Percentiles rank a stretch among this genome's conserved stretches.
Evolutionary conservation across 2,888 invertebrate genomes (phyloP).

Genomic region (Atethmia centrago): DNA sequence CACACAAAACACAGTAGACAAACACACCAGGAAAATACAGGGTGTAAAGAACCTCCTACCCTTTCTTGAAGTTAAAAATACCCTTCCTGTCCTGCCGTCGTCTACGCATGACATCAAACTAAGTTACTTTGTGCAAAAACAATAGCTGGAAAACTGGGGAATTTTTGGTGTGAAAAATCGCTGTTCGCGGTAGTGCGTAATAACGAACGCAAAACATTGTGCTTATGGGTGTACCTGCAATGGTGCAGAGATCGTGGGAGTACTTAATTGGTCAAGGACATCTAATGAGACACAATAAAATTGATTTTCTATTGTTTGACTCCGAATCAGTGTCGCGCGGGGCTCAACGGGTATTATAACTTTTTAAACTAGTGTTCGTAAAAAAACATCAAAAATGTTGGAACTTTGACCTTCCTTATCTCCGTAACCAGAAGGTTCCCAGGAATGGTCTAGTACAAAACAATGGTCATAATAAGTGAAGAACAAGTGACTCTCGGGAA

Average conservation of each 20-base stretch:
- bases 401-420: background rate
- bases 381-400: too few species aligned
- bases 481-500: background rate
- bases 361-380: too few species aligned
- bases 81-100: background rate
- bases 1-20: background rate
- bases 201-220: background rate
- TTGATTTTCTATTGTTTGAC: too few species aligned
- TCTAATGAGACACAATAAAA: too few species aligned
- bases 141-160: background rate
- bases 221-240: background rate
- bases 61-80: background rate
- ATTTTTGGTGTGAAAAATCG: background rate
- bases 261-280: too few species aligned
- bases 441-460: background rate
- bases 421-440: background rate
- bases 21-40: background rate
- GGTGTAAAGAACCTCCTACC: background rate
- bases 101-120: background rate
- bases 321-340: too few species aligned
- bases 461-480: background rate
- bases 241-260: background rate
- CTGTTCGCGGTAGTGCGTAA: background rate
- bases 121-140: background rate
- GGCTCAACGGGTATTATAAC: too few species aligned